phyloP scores from a whole-genome alignment of 2,113 vertebrate species.

The Callorhinus ursinus region DNA sequence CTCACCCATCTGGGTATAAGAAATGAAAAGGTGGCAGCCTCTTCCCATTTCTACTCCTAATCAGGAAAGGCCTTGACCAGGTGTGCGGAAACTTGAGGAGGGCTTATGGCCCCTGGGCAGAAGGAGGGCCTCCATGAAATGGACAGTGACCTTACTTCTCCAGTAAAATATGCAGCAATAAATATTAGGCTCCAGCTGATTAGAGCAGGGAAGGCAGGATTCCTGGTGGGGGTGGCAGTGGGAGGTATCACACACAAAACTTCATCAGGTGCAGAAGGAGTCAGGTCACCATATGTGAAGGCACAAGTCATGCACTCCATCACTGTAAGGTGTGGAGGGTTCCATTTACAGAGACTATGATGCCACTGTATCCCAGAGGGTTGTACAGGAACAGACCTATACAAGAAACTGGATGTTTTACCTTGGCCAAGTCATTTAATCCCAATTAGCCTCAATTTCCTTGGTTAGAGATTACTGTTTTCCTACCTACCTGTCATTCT shows the following conservation, averaged over 20 bases:
- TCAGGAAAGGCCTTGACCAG: background rate
- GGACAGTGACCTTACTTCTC: background rate
- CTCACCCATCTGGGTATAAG: background rate
- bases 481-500: background rate
- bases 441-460: background rate
- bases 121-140: background rate
- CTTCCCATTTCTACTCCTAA: background rate
- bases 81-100: background rate
- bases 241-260: background rate
- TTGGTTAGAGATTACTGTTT: background rate
- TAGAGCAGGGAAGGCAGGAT: background rate
- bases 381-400: background rate
- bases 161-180: background rate
- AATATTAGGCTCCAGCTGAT: background rate
- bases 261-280: background rate
- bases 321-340: background rate
- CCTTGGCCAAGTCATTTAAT: background rate
- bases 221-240: background rate
- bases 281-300: background rate
- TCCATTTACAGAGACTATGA: background rate
- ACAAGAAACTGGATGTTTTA: background rate
- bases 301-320: too few species aligned
- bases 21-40: background rate
- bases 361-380: background rate
- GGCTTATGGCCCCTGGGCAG: background rate